A percentile compares a stretch with the other conserved stretches of the same genome.
Conservation (phyloP, 2,888 invertebrate genomes). For the Hypomecis punctinalis region DNA sequence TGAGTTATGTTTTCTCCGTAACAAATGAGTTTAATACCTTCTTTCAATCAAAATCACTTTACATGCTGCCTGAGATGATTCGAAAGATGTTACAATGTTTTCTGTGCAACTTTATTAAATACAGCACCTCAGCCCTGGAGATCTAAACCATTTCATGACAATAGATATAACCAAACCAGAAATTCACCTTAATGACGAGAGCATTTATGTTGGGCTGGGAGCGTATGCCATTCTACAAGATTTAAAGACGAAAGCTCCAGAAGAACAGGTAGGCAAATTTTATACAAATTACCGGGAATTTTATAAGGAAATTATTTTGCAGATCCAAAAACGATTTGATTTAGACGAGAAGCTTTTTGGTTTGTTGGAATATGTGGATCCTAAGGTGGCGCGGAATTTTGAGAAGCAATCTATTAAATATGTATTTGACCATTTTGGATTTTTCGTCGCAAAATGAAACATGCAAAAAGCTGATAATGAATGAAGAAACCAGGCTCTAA, state of each 20-base stretch:
- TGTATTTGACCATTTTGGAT: neutral
- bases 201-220: neutral
- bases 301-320: neutral
- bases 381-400: neutral
- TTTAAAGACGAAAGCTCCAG: neutral
- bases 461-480: neutral
- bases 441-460: neutral
- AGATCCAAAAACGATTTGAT: neutral
- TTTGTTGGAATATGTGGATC: neutral
- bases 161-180: neutral
- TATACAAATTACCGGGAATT: neutral
- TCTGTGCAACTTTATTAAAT: neutral
- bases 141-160: neutral
- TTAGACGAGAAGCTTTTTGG: neutral
- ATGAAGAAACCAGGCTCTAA: neutral
- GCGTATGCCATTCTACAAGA: neutral
- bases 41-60: constrained; percentile 2
- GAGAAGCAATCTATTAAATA: neutral
- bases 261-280: neutral
- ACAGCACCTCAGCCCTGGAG: neutral
- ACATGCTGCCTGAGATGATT: neutral
- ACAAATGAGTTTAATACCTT: neutral
- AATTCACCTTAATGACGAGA: neutral
- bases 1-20: neutral
- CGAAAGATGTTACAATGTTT: neutral